phyloP scores from a whole-genome alignment of 2,113 vertebrate genomes.

The Saguinus midas region DNA sequence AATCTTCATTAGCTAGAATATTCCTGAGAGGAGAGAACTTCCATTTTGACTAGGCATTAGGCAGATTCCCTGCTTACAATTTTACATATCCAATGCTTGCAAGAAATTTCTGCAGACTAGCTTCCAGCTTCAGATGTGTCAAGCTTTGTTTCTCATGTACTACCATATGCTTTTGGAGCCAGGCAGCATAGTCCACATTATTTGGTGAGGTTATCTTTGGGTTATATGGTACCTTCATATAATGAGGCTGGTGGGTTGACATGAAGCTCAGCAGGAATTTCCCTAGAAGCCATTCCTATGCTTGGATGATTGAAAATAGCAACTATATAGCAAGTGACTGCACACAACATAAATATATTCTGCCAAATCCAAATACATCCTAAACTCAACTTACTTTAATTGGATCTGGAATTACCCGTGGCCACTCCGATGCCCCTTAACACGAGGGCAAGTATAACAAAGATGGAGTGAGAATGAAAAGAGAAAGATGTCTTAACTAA shows the following conservation, averaged over 20 bases:
- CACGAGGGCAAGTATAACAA: neutral
- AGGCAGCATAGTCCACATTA: neutral
- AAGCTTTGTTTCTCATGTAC: neutral
- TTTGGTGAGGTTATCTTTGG: neutral
- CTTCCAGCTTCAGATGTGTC: neutral
- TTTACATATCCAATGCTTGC: neutral
- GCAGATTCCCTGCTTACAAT: neutral
- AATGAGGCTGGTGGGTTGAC: neutral
- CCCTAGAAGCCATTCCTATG: neutral
- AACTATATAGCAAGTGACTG: neutral
- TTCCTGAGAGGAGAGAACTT: neutral
- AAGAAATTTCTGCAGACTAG: neutral
- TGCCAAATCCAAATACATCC: neutral
- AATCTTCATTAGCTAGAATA: neutral
- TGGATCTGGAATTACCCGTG: neutral
- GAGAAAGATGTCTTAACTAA: neutral
- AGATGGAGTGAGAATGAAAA: neutral
- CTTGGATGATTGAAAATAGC: neutral
- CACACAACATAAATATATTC: neutral
- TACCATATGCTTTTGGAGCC: neutral
- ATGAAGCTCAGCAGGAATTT: neutral
- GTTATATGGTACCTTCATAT: neutral
- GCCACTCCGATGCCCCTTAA: neutral
- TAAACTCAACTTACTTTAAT: neutral
- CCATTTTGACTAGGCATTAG: neutral